A percentile compares a stretch with the other conserved stretches of the same genome.
phyloP scores from a whole-genome alignment of 2,113 vertebrate species.

The Oenanthe oenanthe region DNA sequence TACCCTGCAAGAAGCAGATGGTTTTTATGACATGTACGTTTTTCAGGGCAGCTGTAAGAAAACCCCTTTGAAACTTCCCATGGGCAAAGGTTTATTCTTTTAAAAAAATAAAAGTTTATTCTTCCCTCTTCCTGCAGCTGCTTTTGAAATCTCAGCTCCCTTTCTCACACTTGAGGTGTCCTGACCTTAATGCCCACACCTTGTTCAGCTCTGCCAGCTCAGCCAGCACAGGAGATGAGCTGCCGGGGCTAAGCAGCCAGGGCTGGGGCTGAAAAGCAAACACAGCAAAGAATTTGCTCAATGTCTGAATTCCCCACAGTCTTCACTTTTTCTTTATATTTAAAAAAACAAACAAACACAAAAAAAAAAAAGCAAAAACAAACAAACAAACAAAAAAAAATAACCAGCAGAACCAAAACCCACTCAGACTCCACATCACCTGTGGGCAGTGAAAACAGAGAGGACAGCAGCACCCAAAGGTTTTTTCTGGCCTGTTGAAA shows the following conservation, averaged over 20 bases:
- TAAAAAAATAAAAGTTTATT: neutral
- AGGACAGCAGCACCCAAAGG: neutral
- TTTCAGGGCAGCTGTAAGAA: neutral
- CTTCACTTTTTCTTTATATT: neutral
- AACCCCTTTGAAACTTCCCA: neutral
- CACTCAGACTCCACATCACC: neutral
- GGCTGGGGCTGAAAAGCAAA: neutral
- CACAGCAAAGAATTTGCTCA: neutral
- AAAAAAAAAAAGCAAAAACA: neutral
- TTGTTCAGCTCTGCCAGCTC: neutral
- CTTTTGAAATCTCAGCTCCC: neutral
- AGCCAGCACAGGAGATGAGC: neutral
- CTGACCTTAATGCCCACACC: neutral
- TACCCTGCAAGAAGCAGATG: neutral
- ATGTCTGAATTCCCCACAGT: neutral
- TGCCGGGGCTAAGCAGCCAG: neutral
- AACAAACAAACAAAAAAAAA: too few relatives aligned
- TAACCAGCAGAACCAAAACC: neutral
- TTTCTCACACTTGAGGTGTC: neutral
- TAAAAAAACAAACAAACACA: too few relatives aligned
- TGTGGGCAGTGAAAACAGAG: neutral
- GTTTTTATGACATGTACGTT: fast-evolving
- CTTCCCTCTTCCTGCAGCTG: neutral
- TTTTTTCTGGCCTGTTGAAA: neutral
- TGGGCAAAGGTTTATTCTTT: neutral